Conservation (phyloP, 1,140 invertebrate species). For the Maconellicoccus hirsutus region DNA sequence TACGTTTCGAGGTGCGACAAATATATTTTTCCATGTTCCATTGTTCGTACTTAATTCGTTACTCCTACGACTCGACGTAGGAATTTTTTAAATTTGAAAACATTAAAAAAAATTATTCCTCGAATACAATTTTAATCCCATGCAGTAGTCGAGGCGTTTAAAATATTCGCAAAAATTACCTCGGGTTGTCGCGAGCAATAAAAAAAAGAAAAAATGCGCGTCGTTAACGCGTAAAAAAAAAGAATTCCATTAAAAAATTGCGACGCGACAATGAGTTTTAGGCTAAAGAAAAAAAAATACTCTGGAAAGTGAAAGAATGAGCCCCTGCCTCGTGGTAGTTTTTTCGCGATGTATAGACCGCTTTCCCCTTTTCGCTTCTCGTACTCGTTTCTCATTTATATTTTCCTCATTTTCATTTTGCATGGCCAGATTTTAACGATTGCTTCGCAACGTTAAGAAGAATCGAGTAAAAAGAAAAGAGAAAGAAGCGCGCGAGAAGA, state of each 20-base stretch:
- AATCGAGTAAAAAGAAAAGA: slow-evolving; percentile 26
- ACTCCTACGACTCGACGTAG: no score
- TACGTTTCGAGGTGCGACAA: no score
- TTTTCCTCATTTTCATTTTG: slow-evolving; percentile 30
- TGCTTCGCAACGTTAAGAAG: slow-evolving; percentile 27
- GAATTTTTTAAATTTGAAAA: no score
- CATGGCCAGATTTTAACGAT: slow-evolving; percentile 32
- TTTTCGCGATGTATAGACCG: slow-evolving; percentile 21
- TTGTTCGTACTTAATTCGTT: no score
- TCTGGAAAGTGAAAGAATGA: slow-evolving; percentile 17
- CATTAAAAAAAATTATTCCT: no score
- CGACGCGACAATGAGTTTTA: slow-evolving; percentile 17
- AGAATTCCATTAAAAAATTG: not conserved
- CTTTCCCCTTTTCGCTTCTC: slow-evolving; percentile 23
- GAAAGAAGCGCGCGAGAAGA: slow-evolving; percentile 22
- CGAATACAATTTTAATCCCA: no score
- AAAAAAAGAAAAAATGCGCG: not conserved
- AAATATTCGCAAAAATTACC: not conserved
- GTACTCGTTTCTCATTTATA: slow-evolving; percentile 30
- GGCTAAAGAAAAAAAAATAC: slow-evolving; percentile 17
- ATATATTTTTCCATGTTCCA: no score
- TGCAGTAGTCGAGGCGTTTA: no score
- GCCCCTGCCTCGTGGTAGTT: slow-evolving; percentile 18
- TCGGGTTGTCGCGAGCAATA: not conserved
- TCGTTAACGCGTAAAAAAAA: no score